Percentiles rank a stretch among this genome's conserved stretches.
Conservation (phyloP, 2,113 vertebrate species). For the Guaruba guarouba region DNA sequence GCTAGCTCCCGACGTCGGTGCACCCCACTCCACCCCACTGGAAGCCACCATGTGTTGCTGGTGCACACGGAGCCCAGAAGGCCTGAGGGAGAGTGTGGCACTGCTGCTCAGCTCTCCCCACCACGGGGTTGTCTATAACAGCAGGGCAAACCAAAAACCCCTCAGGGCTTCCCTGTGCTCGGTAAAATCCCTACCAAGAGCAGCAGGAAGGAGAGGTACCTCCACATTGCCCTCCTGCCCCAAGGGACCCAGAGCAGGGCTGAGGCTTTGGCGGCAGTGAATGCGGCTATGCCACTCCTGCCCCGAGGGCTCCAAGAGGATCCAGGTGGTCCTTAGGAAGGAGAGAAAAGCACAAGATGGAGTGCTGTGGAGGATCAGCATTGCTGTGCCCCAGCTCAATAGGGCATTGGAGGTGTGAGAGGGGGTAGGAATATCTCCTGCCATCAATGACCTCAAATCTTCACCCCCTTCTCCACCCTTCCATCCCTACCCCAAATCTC, state of each 20-base stretch:
- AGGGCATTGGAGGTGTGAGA: accelerated
- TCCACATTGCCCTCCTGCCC: accelerated
- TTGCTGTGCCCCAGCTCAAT: accelerated
- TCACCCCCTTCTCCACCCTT: not conserved
- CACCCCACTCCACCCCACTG: not conserved
- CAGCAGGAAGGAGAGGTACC: not conserved
- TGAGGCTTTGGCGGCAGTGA: not conserved
- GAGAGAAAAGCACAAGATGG: not conserved
- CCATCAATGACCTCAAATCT: not conserved
- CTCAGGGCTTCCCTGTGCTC: not conserved
- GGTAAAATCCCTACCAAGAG: not conserved
- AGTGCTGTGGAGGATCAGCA: accelerated
- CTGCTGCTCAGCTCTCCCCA: not conserved
- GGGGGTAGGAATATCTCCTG: not conserved
- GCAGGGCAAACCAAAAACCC: not conserved
- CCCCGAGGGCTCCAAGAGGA: not conserved
- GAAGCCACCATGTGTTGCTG: accelerated
- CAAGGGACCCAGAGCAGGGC: not conserved
- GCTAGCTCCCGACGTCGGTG: accelerated
- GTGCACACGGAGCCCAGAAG: not conserved
- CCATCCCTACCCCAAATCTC: not conserved
- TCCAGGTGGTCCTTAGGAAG: not conserved
- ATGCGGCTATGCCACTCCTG: accelerated
- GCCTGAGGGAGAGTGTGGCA: accelerated
- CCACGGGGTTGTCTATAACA: not conserved